Conservation (phyloP, 2,888 invertebrate species). For the Cephus runcator region DNA sequence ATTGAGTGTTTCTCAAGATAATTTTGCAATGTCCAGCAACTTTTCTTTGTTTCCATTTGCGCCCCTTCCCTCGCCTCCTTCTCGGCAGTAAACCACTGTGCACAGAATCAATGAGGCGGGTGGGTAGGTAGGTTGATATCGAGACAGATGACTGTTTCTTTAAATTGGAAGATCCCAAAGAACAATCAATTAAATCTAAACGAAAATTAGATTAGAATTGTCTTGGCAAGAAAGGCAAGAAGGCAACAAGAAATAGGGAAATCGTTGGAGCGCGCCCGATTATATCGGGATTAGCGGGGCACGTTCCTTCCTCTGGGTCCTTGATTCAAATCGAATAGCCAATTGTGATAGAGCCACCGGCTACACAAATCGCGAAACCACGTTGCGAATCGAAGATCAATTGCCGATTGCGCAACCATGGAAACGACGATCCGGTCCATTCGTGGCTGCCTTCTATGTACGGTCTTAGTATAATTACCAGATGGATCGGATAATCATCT, state of each 20-base stretch:
- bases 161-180: neutral
- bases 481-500: constrained; percentile 7
- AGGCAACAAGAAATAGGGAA: constrained; percentile 10
- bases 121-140: neutral
- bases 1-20: neutral
- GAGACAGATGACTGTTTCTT: neutral
- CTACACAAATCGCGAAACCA: constrained; percentile 28
- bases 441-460: neutral
- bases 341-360: constrained; percentile 22
- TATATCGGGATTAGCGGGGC: neutral
- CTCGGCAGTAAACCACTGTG: neutral
- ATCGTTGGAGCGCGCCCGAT: constrained; percentile 1
- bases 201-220: constrained; percentile 26
- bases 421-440: constrained; percentile 11
- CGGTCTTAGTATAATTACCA: neutral
- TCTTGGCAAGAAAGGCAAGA: constrained; percentile 24
- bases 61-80: neutral
- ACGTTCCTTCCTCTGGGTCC: constrained; percentile 6
- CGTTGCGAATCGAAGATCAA: constrained; percentile 38
- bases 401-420: constrained; percentile 38
- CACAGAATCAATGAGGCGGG: neutral
- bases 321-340: constrained; percentile 20
- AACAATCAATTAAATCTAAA: neutral
- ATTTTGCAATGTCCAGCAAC: neutral
- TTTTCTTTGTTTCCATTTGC: neutral